Base-by-base conservation (phyloP, 2,888 invertebrate species). In the Chelonus formosanus region DNA sequence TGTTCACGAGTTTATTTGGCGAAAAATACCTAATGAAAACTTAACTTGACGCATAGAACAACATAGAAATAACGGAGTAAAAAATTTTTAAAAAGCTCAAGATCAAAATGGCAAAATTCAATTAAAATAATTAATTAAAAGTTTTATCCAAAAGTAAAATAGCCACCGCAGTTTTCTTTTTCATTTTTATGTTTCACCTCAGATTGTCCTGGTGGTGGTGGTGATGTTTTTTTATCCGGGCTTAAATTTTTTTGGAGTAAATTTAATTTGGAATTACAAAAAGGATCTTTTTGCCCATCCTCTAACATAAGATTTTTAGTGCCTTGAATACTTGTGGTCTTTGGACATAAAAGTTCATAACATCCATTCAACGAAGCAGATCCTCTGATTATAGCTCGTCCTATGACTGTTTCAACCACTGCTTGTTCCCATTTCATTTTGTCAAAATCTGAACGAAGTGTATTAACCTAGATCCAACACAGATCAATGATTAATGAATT, bases 381-480 rank as follows among this genome's bases (percentile, higher is more conserved):
- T 5, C 74, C 70, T 0, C 72, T 73, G 35, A 73, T 62, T 58
- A 75, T 72, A 5, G 72, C 73, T 44, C 64, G 71, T 63, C 74
- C 71, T 45, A 76, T 69, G 43, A 73, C 68, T 48, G 69, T 71
- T 50, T 74, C 74, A 0, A 71, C 71, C 4, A 69, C 67, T 61
- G 67, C 70, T 57, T 70, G 62, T 67, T 72, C 68, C 61, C 67
- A 67, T 53, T 66, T 70, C n/a, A 72, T 70, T 58, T 40, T 67
- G 10, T 72, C 69, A 32, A 72, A 62, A 48, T 72, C 72, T 8
- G 48, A 20, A n/a, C 71, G 71, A 10, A 72, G 65, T 43, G 59
- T 64, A 43, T 50, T 50, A 3, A 72, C 71, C 72, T 72, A 53
- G 35, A 55, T 34, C 6, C 20, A 20, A 20, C 20, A 20, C 20